Percentiles rank a stretch among this genome's conserved stretches.
phyloP scores from a whole-genome alignment of 1,140 invertebrate genomes.

The Cherax destructor region DNA sequence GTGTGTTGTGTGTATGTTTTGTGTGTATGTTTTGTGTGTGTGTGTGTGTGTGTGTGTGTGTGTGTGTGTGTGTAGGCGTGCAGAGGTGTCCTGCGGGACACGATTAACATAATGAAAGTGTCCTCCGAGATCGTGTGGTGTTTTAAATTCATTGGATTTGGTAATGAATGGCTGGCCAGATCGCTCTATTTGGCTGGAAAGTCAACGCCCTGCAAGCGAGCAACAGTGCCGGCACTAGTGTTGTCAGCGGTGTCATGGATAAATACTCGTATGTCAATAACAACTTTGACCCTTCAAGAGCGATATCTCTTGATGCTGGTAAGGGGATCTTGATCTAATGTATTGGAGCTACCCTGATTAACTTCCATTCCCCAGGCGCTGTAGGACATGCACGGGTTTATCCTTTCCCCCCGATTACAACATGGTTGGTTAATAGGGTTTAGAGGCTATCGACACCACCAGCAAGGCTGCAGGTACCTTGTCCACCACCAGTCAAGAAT shows the following conservation, averaged over 20 bases:
- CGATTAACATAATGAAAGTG: constrained; percentile 36
- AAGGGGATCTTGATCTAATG: too few relatives aligned
- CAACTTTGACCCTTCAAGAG: too few relatives aligned
- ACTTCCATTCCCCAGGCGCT: too few relatives aligned
- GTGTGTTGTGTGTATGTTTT: not conserved
- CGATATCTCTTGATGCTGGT: too few relatives aligned
- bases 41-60: not conserved
- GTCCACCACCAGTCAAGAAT: too few relatives aligned
- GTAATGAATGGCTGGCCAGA: constrained; percentile 41
- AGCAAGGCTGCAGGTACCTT: too few relatives aligned
- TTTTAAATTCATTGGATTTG: constrained; percentile 64
- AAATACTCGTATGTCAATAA: too few relatives aligned
- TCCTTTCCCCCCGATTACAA: too few relatives aligned
- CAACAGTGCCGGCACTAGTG: constrained; percentile 7
- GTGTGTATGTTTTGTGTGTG: not conserved
- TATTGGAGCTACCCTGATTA: too few relatives aligned
- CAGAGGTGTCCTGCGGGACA: not conserved
- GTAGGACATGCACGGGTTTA: too few relatives aligned
- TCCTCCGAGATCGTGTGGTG: constrained; percentile 33
- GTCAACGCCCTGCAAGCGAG: not conserved
- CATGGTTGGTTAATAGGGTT: too few relatives aligned
- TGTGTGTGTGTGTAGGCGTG: not conserved
- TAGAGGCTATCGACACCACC: too few relatives aligned
- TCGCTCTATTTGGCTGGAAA: not conserved
- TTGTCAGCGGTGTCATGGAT: not conserved